Evolutionary conservation across 2,113 vertebrate species (phyloP).

Genomic region (Turdus rufiventris): DNA sequence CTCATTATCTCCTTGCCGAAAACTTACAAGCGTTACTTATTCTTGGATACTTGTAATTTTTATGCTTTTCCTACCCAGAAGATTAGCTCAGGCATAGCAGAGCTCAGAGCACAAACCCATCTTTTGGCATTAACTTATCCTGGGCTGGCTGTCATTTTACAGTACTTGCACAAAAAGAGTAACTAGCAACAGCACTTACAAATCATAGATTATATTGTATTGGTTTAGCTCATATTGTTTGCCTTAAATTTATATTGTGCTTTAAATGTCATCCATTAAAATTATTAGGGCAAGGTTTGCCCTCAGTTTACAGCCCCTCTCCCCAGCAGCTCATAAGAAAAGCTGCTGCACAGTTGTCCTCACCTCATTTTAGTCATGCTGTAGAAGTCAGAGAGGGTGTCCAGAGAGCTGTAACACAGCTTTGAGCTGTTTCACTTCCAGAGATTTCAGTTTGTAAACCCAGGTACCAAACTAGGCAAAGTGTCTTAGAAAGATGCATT

Average conservation of each 20-base stretch:
- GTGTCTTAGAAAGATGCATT: neutral
- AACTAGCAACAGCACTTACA: slow-evolving; percentile 49
- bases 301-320: slow-evolving; percentile 28
- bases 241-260: slow-evolving; percentile 50
- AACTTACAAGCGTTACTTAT: slow-evolving; percentile 55
- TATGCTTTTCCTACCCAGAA: slow-evolving; percentile 59
- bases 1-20: slow-evolving; percentile 55
- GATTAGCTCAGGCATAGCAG: slow-evolving; percentile 61
- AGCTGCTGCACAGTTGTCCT: neutral
- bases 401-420: neutral
- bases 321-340: neutral
- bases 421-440: neutral
- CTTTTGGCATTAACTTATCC: slow-evolving; percentile 62
- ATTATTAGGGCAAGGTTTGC: slow-evolving; percentile 26
- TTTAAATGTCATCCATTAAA: slow-evolving; percentile 50
- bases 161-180: slow-evolving; percentile 60
- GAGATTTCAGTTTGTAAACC: neutral
- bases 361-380: neutral
- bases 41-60: slow-evolving; percentile 63
- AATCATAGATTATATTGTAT: slow-evolving; percentile 45
- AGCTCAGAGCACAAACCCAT: slow-evolving; percentile 55
- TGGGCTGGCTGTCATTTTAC: slow-evolving; percentile 65
- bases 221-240: slow-evolving; percentile 42
- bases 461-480: neutral
- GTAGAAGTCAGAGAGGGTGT: neutral